Base-by-base conservation (phyloP, 1,140 invertebrate genomes). In the Leptinotarsa undecemlineata region DNA sequence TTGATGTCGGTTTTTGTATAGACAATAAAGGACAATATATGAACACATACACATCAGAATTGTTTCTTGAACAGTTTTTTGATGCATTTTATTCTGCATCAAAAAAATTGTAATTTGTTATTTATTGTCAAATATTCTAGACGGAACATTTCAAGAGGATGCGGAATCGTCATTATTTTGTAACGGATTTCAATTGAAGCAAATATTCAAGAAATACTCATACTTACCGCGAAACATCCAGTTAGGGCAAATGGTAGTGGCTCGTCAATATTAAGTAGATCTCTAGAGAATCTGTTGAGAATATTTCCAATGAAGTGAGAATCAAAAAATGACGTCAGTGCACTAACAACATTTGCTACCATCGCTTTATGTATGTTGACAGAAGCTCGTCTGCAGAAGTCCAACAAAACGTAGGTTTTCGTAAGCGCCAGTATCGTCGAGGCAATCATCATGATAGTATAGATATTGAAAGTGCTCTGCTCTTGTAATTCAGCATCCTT, bases 401-500 rank as follows among this genome's bases (percentile, higher is more conserved):
- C 71, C 78, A 84, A 86, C 71, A 86, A 86, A 0, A 84, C 6
- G 4, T 87, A 74, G 75, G 87, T 85, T 75, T 85, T 84, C 3
- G 77, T 19, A 4, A 76, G 63, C 11, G 73, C 69, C 33, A 76
- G 62, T 4, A 76, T 17, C 1, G 75, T 72, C 6, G 70, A 66
- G 14, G 74, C 23, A 1, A 61, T 33, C 13, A 76, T 80, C 23
- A 80, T 66, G 3, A 73, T 66, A 1, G 76, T 57, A 51, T 80
- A 81, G 0, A 74, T 48, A 62, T 77, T 71, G 11, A 81, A 72
- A 11, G 67, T 73, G 8, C 5, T 64, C 69, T 19, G 61, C 48
- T 64, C 62, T 51, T 70, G 21, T 19, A 6, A 20, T n/a, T 33
- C n/a, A 19, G 14, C n/a, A 4, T 48, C 64, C 15, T 48, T 68